Evolutionary conservation across 1,140 invertebrate species (phyloP).

Genomic region (Thaumatotibia leucotreta): DNA sequence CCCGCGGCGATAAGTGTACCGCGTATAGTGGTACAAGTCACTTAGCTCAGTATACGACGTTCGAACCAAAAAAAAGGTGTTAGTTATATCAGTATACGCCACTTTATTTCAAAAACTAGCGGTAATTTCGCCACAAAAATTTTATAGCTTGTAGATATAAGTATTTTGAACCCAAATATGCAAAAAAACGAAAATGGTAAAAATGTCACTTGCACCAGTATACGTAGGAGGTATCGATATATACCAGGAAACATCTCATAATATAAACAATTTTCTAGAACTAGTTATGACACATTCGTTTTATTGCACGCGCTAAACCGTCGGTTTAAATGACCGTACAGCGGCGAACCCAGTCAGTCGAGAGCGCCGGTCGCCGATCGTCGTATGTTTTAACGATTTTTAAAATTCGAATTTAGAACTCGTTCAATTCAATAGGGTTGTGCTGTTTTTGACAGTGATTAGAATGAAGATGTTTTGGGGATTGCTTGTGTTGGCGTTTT

Average conservation of each 20-base stretch:
- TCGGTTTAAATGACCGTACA: slow-evolving; percentile 19
- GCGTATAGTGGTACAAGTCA: too few species aligned
- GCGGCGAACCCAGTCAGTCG: slow-evolving; percentile 15
- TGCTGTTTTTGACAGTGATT: background rate
- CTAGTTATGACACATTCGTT: slow-evolving; percentile 14
- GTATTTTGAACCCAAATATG: too few species aligned
- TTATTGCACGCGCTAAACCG: slow-evolving; percentile 6
- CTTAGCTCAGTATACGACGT: too few species aligned
- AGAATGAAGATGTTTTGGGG: slow-evolving; percentile 33
- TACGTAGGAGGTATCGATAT: too few species aligned
- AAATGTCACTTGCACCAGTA: too few species aligned
- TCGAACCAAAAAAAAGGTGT: too few species aligned
- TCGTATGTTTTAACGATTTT: slow-evolving; percentile 2
- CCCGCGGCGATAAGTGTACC: too few species aligned
- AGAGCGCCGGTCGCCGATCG: background rate
- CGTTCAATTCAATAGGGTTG: background rate
- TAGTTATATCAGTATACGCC: too few species aligned
- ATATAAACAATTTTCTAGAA: slow-evolving; percentile 13
- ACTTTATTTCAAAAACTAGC: too few species aligned
- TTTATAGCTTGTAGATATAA: too few species aligned
- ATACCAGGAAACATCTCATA: background rate
- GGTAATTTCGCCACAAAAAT: too few species aligned
- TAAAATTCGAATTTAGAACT: background rate
- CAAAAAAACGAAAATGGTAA: too few species aligned
- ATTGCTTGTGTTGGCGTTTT: slow-evolving; percentile 40